Conservation (phyloP, 2,113 vertebrate species). For the Pteropus alecto region DNA sequence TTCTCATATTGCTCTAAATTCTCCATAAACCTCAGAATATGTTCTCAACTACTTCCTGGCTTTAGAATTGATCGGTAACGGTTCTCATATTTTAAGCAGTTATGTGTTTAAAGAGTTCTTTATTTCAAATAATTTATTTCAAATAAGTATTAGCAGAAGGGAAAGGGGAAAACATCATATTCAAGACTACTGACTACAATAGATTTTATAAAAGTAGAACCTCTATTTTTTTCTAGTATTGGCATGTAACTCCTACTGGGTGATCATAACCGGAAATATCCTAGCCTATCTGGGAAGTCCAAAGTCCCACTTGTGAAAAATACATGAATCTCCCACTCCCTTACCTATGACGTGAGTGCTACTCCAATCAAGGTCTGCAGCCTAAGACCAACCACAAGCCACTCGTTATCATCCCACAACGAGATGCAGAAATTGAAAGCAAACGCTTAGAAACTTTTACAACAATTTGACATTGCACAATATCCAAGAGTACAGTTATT, state of each 20-base stretch:
- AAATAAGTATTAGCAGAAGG: conserved; percentile 1
- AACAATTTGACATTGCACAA: not conserved
- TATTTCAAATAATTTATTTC: not conserved
- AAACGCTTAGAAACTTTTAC: not conserved
- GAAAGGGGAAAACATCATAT: not conserved
- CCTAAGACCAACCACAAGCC: not conserved
- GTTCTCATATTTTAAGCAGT: not conserved
- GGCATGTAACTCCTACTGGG: not conserved
- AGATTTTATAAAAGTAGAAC: not conserved
- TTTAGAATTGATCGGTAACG: not conserved
- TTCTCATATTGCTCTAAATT: conserved; percentile 48
- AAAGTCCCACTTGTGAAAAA: not conserved
- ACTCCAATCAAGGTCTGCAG: not conserved
- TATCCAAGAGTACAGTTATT: not conserved
- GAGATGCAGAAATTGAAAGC: not conserved
- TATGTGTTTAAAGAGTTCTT: conserved; percentile 18
- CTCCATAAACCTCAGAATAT: not conserved
- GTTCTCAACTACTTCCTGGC: not conserved
- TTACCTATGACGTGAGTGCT: not conserved
- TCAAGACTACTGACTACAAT: not conserved
- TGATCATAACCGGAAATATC: not conserved
- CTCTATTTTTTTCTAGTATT: not conserved
- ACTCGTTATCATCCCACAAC: not conserved
- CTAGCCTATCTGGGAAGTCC: not conserved
- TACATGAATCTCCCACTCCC: not conserved